phyloP scores from a whole-genome alignment of 2,113 vertebrate genomes.

The Cromileptes altivelis region DNA sequence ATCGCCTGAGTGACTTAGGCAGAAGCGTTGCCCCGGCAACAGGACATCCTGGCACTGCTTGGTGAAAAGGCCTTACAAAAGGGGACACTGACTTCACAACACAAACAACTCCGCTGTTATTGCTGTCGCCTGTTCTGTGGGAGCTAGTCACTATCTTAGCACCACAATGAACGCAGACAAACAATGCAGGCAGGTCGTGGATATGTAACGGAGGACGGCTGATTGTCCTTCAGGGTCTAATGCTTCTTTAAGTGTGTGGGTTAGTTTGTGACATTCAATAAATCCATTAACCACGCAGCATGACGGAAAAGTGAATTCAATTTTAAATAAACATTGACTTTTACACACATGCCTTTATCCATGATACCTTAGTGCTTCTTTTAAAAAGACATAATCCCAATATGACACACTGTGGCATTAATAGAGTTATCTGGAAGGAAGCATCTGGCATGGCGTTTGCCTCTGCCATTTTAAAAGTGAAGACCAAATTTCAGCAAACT shows the following conservation, averaged over 20 bases:
- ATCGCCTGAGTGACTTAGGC: constrained; percentile 78
- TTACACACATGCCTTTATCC: neutral
- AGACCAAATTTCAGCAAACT: neutral
- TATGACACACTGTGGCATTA: neutral
- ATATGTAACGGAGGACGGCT: neutral
- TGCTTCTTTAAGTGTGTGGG: neutral
- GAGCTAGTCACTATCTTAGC: neutral
- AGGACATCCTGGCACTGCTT: constrained; percentile 78
- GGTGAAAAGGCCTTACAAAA: constrained; percentile 71
- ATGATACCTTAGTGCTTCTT: neutral
- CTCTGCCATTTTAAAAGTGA: neutral
- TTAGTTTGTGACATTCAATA: neutral
- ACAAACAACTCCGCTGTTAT: constrained; percentile 53
- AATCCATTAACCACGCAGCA: constrained; percentile 1
- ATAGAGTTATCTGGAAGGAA: constrained; percentile 1
- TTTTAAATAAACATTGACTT: constrained; percentile 11
- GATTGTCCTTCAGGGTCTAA: constrained; percentile 4
- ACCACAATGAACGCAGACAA: neutral
- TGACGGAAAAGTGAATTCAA: neutral
- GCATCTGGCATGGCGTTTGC: neutral
- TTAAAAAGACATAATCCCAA: neutral
- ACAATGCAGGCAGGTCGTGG: neutral
- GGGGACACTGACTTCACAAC: constrained; percentile 67
- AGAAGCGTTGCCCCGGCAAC: constrained; percentile 84
- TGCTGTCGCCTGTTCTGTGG: constrained; percentile 1